A percentile compares a stretch with the other conserved stretches of the same genome.
phyloP scores from a whole-genome alignment of 2,888 invertebrate species.

The Miltochrista miniata region DNA sequence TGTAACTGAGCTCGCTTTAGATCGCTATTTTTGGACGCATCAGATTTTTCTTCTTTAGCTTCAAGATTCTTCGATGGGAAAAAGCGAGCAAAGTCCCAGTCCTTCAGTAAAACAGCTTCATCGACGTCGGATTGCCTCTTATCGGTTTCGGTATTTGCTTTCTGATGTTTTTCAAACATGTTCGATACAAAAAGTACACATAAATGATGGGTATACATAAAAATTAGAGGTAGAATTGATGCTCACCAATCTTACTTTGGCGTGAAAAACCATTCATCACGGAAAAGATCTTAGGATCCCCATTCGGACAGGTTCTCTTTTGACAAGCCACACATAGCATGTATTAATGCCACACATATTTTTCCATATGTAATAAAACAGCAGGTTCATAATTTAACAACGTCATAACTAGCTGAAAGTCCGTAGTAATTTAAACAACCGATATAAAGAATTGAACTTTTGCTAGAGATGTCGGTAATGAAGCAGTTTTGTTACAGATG shows the following conservation, averaged over 20 bases:
- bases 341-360: conserved; percentile 27
- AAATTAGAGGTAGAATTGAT: conserved; percentile 41
- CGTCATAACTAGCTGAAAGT: not conserved
- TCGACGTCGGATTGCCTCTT: conserved; percentile 85
- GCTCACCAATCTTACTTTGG: conserved; percentile 82
- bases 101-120: conserved; percentile 91
- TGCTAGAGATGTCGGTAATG: not conserved
- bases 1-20: conserved; percentile 68
- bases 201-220: conserved; percentile 60
- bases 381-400: conserved; percentile 3
- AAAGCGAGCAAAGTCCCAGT: conserved; percentile 94
- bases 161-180: conserved; percentile 71
- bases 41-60: conserved; percentile 60
- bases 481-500: conserved; percentile 25
- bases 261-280: conserved; percentile 56
- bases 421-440: too few relatives aligned
- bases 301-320: conserved; percentile 27
- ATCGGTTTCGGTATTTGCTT: conserved; percentile 67
- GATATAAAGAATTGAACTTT: too few relatives aligned
- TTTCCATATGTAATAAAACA: conserved; percentile 24
- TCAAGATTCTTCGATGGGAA: conserved; percentile 84
- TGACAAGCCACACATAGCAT: conserved; percentile 36
- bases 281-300: conserved; percentile 5
- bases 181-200: conserved; percentile 75
- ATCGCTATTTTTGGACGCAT: conserved; percentile 69